Conservation (phyloP, 2,113 vertebrate genomes). For the Porphyrio hochstetteri region DNA sequence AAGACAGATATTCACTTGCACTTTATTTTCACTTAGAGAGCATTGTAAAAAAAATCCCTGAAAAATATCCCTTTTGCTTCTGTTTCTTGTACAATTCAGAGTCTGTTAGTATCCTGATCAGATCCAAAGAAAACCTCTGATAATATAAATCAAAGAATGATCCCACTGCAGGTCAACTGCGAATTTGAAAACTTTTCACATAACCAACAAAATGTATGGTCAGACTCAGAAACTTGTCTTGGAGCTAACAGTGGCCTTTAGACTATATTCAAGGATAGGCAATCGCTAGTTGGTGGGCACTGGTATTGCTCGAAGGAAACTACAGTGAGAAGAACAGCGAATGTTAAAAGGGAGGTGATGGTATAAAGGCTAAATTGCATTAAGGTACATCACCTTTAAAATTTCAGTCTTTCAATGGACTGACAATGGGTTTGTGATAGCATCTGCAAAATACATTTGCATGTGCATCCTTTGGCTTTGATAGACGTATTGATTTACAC, state of each 20-base stretch:
- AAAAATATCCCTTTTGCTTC: not conserved
- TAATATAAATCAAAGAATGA: not conserved
- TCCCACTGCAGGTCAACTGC: not conserved
- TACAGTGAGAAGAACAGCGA: not conserved
- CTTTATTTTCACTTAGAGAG: not conserved
- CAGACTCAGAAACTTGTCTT: not conserved
- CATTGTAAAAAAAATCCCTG: not conserved
- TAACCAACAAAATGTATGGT: not conserved
- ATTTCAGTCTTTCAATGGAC: not conserved
- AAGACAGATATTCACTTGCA: not conserved
- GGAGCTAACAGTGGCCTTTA: not conserved
- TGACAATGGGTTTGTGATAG: not conserved
- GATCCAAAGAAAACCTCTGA: not conserved
- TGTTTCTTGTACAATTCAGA: not conserved
- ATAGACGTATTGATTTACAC: rapidly evolving
- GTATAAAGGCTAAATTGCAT: not conserved
- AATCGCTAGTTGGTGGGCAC: not conserved
- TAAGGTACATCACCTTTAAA: not conserved
- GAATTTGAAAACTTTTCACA: not conserved
- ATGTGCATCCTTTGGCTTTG: not conserved
- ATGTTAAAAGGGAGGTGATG: not conserved
- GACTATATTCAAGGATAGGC: not conserved
- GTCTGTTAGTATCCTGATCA: not conserved
- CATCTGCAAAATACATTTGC: not conserved
- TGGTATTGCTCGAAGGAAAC: not conserved